Evolutionary conservation across 2,888 invertebrate genomes (phyloP).

Genomic region (Leptinotarsa haldemani): DNA sequence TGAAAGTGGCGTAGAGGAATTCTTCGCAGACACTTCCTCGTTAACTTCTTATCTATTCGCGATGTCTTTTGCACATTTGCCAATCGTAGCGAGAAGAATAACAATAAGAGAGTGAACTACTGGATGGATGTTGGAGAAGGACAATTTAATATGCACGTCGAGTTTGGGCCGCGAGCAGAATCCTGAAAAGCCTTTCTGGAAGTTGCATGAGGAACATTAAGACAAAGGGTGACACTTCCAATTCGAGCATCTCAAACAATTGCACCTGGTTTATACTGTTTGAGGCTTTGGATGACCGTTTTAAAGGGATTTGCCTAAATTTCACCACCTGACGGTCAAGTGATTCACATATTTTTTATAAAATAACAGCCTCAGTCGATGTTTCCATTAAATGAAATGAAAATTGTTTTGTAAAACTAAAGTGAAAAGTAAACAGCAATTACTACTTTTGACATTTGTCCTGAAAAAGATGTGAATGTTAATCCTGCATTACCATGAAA

Average conservation of each 20-base stretch:
- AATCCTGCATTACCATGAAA: no score
- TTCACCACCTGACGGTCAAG: no score
- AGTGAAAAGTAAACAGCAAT: no score
- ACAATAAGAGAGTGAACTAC: conserved; percentile 56
- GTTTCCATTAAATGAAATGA: no score
- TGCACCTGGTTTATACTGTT: neutral
- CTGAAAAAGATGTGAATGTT: no score
- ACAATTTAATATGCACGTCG: conserved; percentile 59
- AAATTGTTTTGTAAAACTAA: no score
- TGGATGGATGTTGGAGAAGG: conserved; percentile 53
- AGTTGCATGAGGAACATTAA: conserved; percentile 49
- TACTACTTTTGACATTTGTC: no score
- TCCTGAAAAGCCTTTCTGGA: conserved; percentile 47
- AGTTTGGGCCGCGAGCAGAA: conserved; percentile 55
- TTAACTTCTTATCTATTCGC: conserved; percentile 62
- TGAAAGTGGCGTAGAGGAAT: conserved; percentile 33
- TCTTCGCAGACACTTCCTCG: conserved; percentile 53
- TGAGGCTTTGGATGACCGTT: no score
- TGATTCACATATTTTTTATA: no score
- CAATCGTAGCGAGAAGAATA: conserved; percentile 61
- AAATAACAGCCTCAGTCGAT: no score
- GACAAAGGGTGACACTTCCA: conserved; percentile 12
- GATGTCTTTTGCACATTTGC: conserved; percentile 63
- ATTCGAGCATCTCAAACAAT: neutral
- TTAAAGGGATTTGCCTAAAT: no score